These are phyloP conservation scores for Tricholauxania praeusta DNA, from an alignment of 2,888 invertebrate species.

Conservation along the genomic window DNA sequence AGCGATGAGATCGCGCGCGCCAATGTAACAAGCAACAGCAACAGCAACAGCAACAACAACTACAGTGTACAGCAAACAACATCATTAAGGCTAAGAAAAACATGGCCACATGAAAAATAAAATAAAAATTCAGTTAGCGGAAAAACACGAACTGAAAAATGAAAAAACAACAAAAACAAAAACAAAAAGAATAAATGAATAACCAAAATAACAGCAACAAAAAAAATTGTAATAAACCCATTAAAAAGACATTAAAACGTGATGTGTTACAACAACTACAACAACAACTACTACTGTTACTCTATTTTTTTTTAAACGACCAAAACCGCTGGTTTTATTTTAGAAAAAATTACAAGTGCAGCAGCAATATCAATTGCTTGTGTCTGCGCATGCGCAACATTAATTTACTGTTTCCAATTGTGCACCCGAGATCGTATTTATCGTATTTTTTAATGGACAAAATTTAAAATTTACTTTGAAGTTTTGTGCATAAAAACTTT, in stretches of 20 bases:
- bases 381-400: too few relatives aligned
- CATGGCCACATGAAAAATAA: slow-evolving; percentile 44
- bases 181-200: slow-evolving; percentile 28
- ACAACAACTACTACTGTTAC: background rate
- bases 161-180: slow-evolving; percentile 32
- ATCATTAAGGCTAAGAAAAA: slow-evolving; percentile 54
- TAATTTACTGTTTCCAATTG: too few relatives aligned
- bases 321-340: background rate
- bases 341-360: background rate
- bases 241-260: slow-evolving; percentile 54
- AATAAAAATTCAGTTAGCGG: slow-evolving; percentile 10
- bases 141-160: slow-evolving; percentile 12
- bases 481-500: too few relatives aligned
- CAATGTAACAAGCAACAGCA: slow-evolving; percentile 37
- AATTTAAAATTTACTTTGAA: too few relatives aligned
- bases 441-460: too few relatives aligned
- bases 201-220: slow-evolving; percentile 15
- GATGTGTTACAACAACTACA: slow-evolving; percentile 39
- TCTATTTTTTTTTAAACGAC: background rate
- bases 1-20: slow-evolving; percentile 16
- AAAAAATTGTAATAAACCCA: slow-evolving; percentile 40
- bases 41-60: slow-evolving; percentile 33
- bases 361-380: slow-evolving; percentile 4
- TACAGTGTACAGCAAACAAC: slow-evolving; percentile 33
- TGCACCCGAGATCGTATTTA: too few relatives aligned